Percentiles rank a stretch among this genome's conserved stretches.
Conservation (phyloP, 30 jellyfish, hydroid and myxozoan genomes). For the Kudoa iwatai region DNA sequence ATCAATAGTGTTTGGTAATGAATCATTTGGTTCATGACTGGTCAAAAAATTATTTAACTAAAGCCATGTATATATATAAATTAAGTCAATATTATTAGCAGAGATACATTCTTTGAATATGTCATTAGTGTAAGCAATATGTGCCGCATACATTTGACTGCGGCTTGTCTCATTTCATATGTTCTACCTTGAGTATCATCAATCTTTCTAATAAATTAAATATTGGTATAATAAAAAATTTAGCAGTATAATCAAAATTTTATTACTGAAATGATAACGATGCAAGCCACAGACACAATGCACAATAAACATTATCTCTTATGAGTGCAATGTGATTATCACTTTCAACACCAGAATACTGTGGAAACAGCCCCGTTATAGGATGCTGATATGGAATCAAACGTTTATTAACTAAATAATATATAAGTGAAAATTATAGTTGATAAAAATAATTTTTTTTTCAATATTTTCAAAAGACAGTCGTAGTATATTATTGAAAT, state of each 20-base stretch:
- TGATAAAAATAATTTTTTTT: too few species aligned
- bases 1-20: too few species aligned
- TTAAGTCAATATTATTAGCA: too few species aligned
- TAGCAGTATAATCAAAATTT: background rate
- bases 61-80: too few species aligned
- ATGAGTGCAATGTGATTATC: constrained; percentile 31
- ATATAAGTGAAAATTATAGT: background rate
- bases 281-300: constrained; percentile 34
- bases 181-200: constrained; percentile 84
- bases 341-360: constrained; percentile 4
- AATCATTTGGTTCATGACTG: too few species aligned
- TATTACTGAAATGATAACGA: constrained; percentile 32
- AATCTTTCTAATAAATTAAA: constrained; percentile 6
- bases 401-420: constrained; percentile 12
- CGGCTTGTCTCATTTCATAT: constrained; percentile 46
- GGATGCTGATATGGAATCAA: constrained; percentile 23
- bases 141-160: constrained; percentile 76
- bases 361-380: constrained; percentile 36
- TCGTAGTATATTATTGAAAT: too few species aligned
- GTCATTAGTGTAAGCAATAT: too few species aligned
- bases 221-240: background rate
- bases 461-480: too few species aligned
- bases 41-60: too few species aligned
- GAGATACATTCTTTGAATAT: too few species aligned
- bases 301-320: constrained; percentile 52